These are phyloP conservation scores for Germaria angustata DNA, from an alignment of 2,888 invertebrate genomes.

Conservation along the genomic window DNA sequence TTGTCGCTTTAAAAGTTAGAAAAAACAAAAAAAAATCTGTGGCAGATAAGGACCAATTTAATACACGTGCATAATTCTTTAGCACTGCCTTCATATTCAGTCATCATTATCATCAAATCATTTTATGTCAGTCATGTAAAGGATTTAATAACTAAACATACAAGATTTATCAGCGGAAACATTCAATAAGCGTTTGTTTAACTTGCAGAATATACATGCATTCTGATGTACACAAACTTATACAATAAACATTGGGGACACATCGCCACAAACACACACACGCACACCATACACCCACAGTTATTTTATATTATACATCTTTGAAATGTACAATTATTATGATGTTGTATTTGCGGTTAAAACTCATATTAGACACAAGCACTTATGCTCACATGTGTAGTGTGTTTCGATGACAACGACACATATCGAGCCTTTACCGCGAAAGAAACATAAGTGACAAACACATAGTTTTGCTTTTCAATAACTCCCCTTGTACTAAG, in stretches of 20 bases:
- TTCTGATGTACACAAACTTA: neutral
- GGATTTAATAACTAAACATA: neutral
- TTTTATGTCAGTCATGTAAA: neutral
- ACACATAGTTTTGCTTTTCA: no score
- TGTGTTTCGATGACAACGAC: neutral
- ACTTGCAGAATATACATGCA: neutral
- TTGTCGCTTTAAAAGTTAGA: no score
- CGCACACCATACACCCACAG: neutral
- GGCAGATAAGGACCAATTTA: no score
- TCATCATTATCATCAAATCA: neutral
- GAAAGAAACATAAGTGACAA: no score
- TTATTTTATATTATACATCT: neutral
- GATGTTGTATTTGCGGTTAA: slow-evolving; percentile 1
- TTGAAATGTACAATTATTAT: slow-evolving; percentile 11
- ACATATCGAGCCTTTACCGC: no score
- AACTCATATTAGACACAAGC: neutral
- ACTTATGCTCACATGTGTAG: no score
- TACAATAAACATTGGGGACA: neutral
- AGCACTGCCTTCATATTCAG: no score
- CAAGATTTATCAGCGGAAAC: neutral
- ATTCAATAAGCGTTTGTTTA: slow-evolving; percentile 3
- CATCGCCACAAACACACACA: no score
- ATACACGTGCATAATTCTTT: no score
- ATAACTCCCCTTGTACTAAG: no score
- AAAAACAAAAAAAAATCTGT: no score